phyloP scores from a whole-genome alignment of 2,888 invertebrate genomes.

The Axea sp. region DNA sequence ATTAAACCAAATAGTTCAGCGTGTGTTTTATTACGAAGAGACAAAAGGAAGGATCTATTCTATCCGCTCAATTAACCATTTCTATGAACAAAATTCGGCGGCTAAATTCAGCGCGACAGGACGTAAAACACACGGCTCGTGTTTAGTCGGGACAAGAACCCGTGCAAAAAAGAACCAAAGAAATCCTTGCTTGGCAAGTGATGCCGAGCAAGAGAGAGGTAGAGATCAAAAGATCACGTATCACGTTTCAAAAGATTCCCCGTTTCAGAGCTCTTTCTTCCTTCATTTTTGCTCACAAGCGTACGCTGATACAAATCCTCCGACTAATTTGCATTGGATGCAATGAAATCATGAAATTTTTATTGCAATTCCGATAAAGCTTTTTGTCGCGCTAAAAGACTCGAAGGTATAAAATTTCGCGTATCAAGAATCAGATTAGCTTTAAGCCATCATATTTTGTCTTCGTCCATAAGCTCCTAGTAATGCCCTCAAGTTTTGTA shows the following conservation, averaged over 20 bases:
- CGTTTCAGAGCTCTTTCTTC: conserved; percentile 62
- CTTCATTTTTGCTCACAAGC: conserved; percentile 31
- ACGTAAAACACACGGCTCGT: conserved; percentile 75
- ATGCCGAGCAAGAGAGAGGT: conserved; percentile 37
- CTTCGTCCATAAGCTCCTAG: conserved; percentile 71
- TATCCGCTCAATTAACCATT: conserved; percentile 76
- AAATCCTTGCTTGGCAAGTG: conserved; percentile 12
- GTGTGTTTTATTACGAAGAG: too few species aligned
- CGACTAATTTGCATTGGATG: conserved; percentile 48
- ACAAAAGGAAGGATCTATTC: too few species aligned
- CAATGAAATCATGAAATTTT: conserved; percentile 38
- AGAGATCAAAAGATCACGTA: conserved; percentile 66
- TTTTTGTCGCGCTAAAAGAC: conserved; percentile 21
- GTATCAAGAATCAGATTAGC: conserved; percentile 73
- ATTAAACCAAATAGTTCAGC: too few species aligned
- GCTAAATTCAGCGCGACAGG: conserved; percentile 77
- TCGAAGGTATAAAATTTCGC: conserved; percentile 71
- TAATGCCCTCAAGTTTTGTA: conserved; percentile 62
- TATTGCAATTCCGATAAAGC: conserved; percentile 19
- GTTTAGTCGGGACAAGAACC: conserved; percentile 65
- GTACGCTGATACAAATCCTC: conserved; percentile 44
- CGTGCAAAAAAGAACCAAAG: conserved; percentile 36
- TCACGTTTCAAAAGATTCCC: conserved; percentile 75
- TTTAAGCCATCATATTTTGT: conserved; percentile 77
- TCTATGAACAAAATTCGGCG: conserved; percentile 72